These are phyloP conservation scores for Pelvicachromis taeniatus DNA, from an alignment of 2,113 vertebrate genomes.

Conservation along the genomic window DNA sequence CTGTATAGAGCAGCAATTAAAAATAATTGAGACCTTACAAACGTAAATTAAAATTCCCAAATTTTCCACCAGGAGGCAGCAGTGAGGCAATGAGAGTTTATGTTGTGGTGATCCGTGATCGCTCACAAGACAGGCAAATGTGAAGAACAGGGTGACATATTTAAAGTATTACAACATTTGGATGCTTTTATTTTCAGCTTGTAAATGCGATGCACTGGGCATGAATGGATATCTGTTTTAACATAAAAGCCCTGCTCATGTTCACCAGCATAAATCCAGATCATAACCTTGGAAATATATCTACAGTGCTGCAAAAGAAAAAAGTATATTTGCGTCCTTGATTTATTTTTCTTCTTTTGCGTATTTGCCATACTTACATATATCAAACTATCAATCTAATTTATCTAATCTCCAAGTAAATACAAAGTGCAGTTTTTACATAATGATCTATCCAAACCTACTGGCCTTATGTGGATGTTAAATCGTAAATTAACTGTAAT, in stretches of 20 bases:
- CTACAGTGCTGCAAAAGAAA: neutral
- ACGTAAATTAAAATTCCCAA: neutral
- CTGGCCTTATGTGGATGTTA: neutral
- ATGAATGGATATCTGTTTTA: neutral
- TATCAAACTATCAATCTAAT: neutral
- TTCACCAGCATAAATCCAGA: neutral
- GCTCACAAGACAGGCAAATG: neutral
- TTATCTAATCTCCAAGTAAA: neutral
- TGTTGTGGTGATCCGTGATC: neutral
- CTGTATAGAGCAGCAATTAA: neutral
- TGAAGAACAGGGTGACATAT: neutral
- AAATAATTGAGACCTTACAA: neutral
- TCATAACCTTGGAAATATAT: neutral
- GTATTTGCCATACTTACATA: neutral
- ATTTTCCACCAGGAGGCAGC: conserved; percentile 21
- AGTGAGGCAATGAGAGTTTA: neutral
- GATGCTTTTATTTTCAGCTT: neutral
- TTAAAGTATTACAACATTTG: neutral
- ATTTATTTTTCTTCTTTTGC: neutral
- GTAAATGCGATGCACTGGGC: neutral
- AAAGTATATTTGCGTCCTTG: neutral
- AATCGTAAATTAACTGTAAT: neutral
- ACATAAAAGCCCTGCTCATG: neutral
- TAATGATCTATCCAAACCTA: neutral
- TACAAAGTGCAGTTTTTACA: neutral